A percentile compares a stretch with the other conserved stretches of the same genome.
phyloP scores from a whole-genome alignment of 2,113 vertebrate genomes.

The Laterallus jamaicensis region DNA sequence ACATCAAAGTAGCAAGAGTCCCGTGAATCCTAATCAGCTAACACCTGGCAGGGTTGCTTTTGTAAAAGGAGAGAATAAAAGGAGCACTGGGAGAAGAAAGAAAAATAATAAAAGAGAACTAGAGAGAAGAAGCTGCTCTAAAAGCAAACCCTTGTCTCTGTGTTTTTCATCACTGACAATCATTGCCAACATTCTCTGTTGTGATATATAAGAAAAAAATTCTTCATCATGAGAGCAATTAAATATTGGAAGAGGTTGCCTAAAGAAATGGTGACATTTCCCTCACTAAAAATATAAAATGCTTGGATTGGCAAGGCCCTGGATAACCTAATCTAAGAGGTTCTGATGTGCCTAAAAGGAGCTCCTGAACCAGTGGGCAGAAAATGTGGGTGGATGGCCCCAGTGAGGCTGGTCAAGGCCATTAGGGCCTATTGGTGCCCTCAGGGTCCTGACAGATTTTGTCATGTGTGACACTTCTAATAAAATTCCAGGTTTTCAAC shows the following conservation, averaged over 20 bases:
- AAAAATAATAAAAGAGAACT: too few species aligned
- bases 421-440: background rate
- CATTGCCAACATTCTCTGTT: background rate
- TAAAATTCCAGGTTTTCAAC: background rate
- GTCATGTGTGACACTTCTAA: background rate
- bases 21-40: too few species aligned
- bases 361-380: background rate
- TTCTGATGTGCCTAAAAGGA: background rate
- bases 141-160: too few species aligned
- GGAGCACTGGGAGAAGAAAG: too few species aligned
- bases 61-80: too few species aligned
- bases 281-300: background rate
- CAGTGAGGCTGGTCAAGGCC: background rate
- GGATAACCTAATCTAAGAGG: background rate
- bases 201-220: background rate
- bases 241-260: background rate
- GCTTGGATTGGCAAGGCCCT: background rate
- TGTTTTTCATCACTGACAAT: too few species aligned
- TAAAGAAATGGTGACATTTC: background rate
- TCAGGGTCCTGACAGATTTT: background rate
- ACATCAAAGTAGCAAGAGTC: too few species aligned
- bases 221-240: background rate
- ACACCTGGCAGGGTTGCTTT: too few species aligned
- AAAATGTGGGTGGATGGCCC: background rate
- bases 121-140: too few species aligned